Evolutionary conservation across 2,113 vertebrate genomes (phyloP).

Genomic region (Tupaia chinensis): DNA sequence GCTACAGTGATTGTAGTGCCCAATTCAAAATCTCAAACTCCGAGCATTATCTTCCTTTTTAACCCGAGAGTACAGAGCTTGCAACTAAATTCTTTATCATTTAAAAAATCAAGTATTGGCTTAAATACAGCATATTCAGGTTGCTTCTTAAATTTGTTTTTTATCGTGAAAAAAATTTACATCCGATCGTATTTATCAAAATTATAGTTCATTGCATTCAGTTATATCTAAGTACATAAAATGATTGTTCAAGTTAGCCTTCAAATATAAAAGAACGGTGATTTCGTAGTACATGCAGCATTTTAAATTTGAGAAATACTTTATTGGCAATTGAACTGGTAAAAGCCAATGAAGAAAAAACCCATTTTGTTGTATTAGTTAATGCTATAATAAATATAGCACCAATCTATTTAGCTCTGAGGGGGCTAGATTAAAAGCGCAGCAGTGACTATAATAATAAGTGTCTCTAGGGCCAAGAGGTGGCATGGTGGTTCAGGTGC

Average conservation of each 20-base stretch:
- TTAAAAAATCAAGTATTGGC: not conserved
- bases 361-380: not conserved
- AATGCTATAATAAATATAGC: not conserved
- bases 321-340: not conserved
- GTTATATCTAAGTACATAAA: not conserved
- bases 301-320: not conserved
- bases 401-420: not conserved
- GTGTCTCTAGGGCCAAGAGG: no score
- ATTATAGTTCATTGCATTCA: not conserved
- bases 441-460: not conserved
- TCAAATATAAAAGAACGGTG: not conserved
- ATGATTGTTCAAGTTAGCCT: not conserved
- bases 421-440: not conserved
- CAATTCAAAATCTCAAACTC: constrained; percentile 38
- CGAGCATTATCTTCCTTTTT: not conserved
- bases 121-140: not conserved
- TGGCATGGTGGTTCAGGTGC: no score
- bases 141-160: not conserved
- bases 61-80: not conserved
- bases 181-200: not conserved
- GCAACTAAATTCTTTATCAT: not conserved
- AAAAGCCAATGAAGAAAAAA: not conserved
- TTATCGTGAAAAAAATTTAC: not conserved
- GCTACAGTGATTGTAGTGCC: not conserved
- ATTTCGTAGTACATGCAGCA: not conserved